Conservation (phyloP, 2,888 invertebrate genomes). For the Eristalis intricaria region DNA sequence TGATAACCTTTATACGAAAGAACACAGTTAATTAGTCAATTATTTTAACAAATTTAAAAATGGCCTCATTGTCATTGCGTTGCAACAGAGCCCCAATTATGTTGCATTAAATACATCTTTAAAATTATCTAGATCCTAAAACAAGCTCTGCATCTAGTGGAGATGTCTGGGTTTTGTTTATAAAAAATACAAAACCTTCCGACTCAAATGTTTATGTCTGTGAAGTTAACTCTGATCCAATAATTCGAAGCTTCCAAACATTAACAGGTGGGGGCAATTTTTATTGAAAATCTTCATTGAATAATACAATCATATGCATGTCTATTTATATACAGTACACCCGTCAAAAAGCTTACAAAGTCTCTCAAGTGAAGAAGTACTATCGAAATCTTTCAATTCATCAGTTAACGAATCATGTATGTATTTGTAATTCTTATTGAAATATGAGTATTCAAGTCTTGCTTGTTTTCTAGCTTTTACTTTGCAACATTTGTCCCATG, state of each 20-base stretch:
- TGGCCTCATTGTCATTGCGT: no score
- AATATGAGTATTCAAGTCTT: not conserved
- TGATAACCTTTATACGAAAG: no score
- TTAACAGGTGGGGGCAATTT: conserved; percentile 84
- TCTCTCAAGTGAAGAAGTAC: conserved; percentile 22
- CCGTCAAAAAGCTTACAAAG: conserved; percentile 10
- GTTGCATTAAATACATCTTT: not conserved
- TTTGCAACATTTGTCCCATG: conserved; percentile 84
- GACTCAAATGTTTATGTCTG: conserved; percentile 92
- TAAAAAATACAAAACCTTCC: conserved; percentile 86
- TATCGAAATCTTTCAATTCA: not conserved
- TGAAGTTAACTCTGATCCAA: conserved; percentile 91
- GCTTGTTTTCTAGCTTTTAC: conserved; percentile 20
- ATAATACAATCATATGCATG: no score
- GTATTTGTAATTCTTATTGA: not conserved
- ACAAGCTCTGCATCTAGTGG: conserved; percentile 84
- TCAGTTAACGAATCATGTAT: conserved; percentile 29
- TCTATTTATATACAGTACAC: conserved; percentile 18
- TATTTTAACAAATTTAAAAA: no score
- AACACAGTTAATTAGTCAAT: no score
- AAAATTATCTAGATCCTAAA: conserved; percentile 76
- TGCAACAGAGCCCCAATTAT: not conserved
- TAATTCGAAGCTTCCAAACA: conserved; percentile 89
- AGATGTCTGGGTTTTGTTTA: conserved; percentile 92
- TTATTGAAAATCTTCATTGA: not conserved